Evolutionary conservation across 2,888 invertebrate species (phyloP), one percentile per base, ranked within the genome.

Genomic region (Agrypnus murinus): DNA sequence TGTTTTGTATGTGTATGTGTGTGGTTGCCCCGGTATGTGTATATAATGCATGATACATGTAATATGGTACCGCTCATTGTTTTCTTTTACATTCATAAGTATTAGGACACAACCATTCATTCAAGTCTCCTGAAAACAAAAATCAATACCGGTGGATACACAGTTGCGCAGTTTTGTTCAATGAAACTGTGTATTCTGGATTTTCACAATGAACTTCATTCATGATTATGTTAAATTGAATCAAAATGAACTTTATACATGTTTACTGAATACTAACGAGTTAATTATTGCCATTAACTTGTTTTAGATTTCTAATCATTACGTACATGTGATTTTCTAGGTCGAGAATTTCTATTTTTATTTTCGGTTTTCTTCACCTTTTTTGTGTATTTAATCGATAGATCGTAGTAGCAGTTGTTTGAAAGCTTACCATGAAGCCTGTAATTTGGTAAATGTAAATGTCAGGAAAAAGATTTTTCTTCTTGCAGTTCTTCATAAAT

Each of bases 141-240:
- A 67, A 67, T 67, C 67, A 67, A 67, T 67, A 65, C 55, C n/a
- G 32, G 7, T 38, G 31, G 32, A 65, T 60, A 63, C 53, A 53
- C 48, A 63, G 63, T 63, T 65, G 65, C 65, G 65, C 65, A 55
- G 34, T 65, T 38, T 3, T 53, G 34, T 15, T 53, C 36, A 57
- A 57, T 57, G 57, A 55, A 60, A 60, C 9, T 45, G 31, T 38
- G 31, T 53, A 32, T 55, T 65, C 40, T 57, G 14, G 40, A 17
- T 53, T 53, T 53, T 55, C 43, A 65, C 65, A 65, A 65, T 55
- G 32, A 43, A 65, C 38, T 53, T 45, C 43, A 64, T 65, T 65
- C 43, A 55, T 65, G 34, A 19, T 17, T 15, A 40, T 15, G 17
- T 65, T 40, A 65, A 65, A 65, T 63, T 48, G 53, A 40, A 31